Base-by-base conservation (phyloP, 1,140 invertebrate species). In the Drosophila sulfurigaster region DNA sequence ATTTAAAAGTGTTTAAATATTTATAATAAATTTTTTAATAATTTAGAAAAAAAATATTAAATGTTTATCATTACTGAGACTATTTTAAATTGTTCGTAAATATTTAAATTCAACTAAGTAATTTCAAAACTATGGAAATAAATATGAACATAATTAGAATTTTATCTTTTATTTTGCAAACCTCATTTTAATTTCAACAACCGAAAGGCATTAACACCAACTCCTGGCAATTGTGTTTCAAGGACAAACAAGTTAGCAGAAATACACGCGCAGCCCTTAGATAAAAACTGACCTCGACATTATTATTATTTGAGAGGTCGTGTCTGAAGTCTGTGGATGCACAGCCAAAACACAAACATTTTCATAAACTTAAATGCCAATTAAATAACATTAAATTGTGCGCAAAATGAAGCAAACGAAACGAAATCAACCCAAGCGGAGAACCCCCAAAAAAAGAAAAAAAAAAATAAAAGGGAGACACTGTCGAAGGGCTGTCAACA, bases 311-410 rank as follows among this genome's bases (percentile, higher is more conserved):
- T 35, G 38, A 48, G 38, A n/a, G 35, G 11, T 28, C 30, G 13
- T 35, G 8, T 35, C 13, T 16, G 32, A 38, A 38, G 35, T 52
- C 25, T n/a, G 73, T 66, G 49, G 43, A 52, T 49, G 41, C 52
- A 11, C 59, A 69, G 57, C 30, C 32, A 43, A 64, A 80, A 67
- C 60, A 75, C 65, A 79, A 73, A 68, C 85, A 77, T 82, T 88
- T 83, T 74, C 72, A 89, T 75, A 75, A 85, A 89, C 85, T 89
- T 85, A 85, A 89, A 89, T 89, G 81, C 75, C 85, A 81, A 89
- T 89, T 89, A 89, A 89, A 89, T 89, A 90, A 90, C 81, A 89
- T 89, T 89, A 89, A 89, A 89, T 90, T 89, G 85, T 89, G 75
- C 85, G 86, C 75, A 76, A 85, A 89, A 90, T 85, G 78, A 78